Conservation (phyloP, 2,113 vertebrate species). For the Felis catus region DNA sequence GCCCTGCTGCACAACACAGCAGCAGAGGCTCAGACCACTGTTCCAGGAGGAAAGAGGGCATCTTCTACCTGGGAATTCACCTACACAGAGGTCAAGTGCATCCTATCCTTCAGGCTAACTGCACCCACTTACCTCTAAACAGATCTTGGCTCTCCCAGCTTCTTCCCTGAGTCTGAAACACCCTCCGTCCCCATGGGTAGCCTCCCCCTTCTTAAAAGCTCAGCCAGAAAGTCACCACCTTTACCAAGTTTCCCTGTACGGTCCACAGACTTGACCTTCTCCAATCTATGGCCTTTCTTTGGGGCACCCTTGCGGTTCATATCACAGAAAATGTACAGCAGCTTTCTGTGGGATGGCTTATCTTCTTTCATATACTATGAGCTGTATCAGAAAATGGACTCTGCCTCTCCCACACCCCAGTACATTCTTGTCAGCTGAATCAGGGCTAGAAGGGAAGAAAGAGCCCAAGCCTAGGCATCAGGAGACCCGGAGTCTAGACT, state of each 20-base stretch:
- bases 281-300: neutral
- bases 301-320: neutral
- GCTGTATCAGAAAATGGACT: neutral
- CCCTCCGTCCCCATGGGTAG: accelerated
- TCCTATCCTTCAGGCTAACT: neutral
- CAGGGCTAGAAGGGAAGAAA: neutral
- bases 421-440: neutral
- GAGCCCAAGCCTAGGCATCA: neutral
- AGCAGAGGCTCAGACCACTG: neutral
- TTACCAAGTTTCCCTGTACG: neutral
- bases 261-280: neutral
- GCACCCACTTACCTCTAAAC: neutral
- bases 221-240: neutral
- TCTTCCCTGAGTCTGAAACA: neutral
- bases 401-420: neutral
- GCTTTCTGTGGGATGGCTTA: neutral
- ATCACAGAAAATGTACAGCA: neutral
- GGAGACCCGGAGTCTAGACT: neutral
- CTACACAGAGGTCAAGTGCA: too few relatives aligned
- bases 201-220: neutral
- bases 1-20: neutral
- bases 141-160: neutral
- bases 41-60: neutral
- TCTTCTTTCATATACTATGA: neutral
- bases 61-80: neutral